Evolutionary conservation across 2,888 invertebrate species (phyloP).

Genomic region (Cerastis leucographa): DNA sequence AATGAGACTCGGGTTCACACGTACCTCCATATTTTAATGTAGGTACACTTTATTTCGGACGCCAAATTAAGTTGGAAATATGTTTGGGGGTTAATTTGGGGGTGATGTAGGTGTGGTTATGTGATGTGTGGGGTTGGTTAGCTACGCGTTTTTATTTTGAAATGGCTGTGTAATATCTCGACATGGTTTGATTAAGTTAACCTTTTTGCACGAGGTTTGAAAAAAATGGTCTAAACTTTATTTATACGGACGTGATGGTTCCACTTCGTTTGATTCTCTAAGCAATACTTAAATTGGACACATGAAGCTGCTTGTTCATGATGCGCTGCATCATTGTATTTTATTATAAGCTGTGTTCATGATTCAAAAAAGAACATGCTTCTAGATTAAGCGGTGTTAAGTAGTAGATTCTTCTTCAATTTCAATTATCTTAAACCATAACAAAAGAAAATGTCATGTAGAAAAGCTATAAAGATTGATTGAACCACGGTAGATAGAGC

Average conservation of each 20-base stretch:
- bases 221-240: background rate
- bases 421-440: background rate
- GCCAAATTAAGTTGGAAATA: conserved; percentile 59
- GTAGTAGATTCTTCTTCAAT: background rate
- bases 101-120: conserved; percentile 33
- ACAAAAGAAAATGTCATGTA: background rate
- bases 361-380: too few species aligned
- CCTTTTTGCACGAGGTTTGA: background rate
- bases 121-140: conserved; percentile 35
- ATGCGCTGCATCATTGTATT: background rate
- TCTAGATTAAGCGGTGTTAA: background rate
- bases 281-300: background rate
- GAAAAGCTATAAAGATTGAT: background rate
- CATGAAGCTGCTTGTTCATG: too few species aligned
- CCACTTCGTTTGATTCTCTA: background rate
- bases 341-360: background rate
- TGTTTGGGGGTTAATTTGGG: conserved; percentile 50
- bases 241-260: background rate
- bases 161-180: conserved; percentile 17
- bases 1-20: conserved; percentile 28
- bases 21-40: conserved; percentile 52
- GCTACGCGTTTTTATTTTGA: conserved; percentile 31
- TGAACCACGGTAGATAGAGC: background rate
- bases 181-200: conserved; percentile 34
- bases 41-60: conserved; percentile 48